Evolutionary conservation across 2,797 vertebrate species (phyloP).

Genomic region (Tolypeutes matacus): DNA sequence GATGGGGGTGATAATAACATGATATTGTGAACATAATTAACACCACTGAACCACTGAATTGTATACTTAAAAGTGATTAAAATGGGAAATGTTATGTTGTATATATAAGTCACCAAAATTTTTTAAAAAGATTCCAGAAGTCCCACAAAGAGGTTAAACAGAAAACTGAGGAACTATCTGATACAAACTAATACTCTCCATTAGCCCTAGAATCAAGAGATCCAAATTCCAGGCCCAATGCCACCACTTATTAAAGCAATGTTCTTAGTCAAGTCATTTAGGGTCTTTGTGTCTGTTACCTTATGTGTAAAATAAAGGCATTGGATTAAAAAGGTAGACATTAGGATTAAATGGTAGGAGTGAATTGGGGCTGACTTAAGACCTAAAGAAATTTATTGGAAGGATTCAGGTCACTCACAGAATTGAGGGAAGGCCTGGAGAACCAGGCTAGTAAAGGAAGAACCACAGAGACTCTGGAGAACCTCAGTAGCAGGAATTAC

Average conservation of each 20-base stretch:
- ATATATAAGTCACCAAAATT: no score
- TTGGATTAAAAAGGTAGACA: background rate
- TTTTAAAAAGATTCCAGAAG: no score
- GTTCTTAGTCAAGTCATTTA: background rate
- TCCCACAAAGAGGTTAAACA: background rate
- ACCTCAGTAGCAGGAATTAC: background rate
- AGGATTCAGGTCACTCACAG: background rate
- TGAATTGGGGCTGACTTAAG: background rate
- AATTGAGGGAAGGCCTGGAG: background rate
- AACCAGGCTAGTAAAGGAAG: background rate
- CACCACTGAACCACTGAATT: no score
- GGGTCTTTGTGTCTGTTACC: background rate
- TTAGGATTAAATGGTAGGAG: background rate
- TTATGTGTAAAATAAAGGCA: background rate
- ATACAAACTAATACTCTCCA: background rate
- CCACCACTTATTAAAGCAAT: background rate
- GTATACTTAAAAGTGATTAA: no score
- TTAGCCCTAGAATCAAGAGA: background rate
- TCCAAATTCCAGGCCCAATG: background rate
- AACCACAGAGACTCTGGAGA: background rate
- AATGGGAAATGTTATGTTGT: no score
- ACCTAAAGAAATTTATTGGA: background rate
- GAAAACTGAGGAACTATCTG: background rate
- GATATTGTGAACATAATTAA: no score
- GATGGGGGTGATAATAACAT: no score